Conservation (phyloP, 2,797 vertebrate species). For the Micrastur ruficollis region DNA sequence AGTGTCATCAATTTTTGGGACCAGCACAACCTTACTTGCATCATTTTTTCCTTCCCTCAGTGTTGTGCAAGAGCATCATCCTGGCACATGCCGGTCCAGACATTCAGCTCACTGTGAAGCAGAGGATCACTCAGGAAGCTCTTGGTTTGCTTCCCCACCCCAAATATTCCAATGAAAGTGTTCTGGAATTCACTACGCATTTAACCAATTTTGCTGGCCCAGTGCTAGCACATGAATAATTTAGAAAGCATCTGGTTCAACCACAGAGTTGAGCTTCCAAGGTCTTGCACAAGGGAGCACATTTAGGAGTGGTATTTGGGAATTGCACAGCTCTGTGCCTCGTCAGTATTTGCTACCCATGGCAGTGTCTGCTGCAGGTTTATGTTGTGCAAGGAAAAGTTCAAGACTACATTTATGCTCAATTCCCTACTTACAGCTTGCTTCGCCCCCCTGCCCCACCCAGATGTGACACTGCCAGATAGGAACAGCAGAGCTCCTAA, state of each 20-base stretch:
- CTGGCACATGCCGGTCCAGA: neutral
- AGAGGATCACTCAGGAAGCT: neutral
- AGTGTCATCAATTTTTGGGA: neutral
- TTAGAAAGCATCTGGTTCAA: constrained; percentile 3
- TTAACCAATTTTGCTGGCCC: neutral
- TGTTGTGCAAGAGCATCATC: neutral
- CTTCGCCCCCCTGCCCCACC: neutral
- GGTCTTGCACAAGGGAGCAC: neutral
- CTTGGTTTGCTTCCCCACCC: constrained; percentile 13
- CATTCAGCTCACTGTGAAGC: neutral
- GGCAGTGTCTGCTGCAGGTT: neutral
- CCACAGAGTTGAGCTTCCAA: neutral
- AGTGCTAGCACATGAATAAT: neutral
- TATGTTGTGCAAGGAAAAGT: neutral
- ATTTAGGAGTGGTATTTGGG: neutral
- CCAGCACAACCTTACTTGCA: neutral
- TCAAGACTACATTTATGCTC: neutral
- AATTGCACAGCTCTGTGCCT: neutral
- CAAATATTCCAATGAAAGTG: constrained; percentile 13
- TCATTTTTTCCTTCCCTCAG: neutral
- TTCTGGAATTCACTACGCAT: constrained; percentile 1
- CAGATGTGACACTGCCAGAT: neutral
- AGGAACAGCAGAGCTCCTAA: neutral
- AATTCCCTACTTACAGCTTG: neutral
- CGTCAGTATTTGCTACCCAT: rapidly evolving